These are phyloP conservation scores for Papilio polytes DNA, from an alignment of 1,140 invertebrate species.

Conservation along the genomic window DNA sequence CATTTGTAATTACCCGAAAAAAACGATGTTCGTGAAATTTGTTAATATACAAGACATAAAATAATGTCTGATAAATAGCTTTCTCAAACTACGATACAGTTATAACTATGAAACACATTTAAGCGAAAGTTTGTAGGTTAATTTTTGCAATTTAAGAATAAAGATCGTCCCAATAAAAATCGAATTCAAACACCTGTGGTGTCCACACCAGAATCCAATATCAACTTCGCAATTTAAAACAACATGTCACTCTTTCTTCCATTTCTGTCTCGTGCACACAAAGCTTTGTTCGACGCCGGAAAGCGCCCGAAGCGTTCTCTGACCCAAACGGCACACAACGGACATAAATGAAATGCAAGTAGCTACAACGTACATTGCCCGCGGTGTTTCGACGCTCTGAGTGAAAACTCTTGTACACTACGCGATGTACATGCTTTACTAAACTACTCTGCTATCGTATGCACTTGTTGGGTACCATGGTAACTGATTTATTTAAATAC, in stretches of 20 bases:
- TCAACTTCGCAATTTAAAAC: constrained; percentile 29
- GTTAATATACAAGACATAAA: not conserved
- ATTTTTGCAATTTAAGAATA: not conserved
- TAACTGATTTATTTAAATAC: not conserved
- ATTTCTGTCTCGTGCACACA: constrained; percentile 29
- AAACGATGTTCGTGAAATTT: not conserved
- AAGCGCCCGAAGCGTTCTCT: constrained; percentile 15
- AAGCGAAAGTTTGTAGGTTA: not conserved
- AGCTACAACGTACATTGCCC: constrained; percentile 29
- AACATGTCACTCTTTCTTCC: constrained; percentile 35
- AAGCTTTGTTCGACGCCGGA: constrained; percentile 35
- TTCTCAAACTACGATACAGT: not conserved
- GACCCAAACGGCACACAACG: constrained; percentile 35
- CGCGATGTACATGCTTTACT: constrained; percentile 6
- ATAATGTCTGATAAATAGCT: not conserved
- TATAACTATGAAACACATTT: not conserved
- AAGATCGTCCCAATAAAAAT: no score
- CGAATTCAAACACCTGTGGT: constrained; percentile 17
- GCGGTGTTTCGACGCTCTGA: constrained; percentile 29
- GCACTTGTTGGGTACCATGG: constrained; percentile 10
- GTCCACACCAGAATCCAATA: constrained; percentile 17
- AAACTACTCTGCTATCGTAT: constrained; percentile 7
- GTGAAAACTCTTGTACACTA: constrained; percentile 38
- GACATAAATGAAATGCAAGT: constrained; percentile 26
- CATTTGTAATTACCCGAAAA: not conserved